Base-by-base conservation (phyloP, 2,113 vertebrate genomes). In the Ornithorhynchus anatinus region DNA sequence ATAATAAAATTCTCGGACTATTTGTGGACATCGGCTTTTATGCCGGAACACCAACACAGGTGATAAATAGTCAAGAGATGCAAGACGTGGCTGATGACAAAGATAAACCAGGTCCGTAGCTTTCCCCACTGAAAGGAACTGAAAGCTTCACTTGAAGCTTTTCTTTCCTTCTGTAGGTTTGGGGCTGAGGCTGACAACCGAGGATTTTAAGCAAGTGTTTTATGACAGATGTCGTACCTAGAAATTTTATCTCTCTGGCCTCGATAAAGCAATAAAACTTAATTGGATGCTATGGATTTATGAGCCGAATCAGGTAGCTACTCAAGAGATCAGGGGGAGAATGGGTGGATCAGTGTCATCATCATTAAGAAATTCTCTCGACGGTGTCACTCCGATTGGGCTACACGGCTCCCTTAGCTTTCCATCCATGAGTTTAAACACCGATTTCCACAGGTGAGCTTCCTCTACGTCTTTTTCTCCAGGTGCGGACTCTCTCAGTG, bases 131-230 rank as follows among this genome's bases (percentile, higher is more conserved):
- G 73, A 69, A 75, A 69, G 81, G 61, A 65, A 89, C 87, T 84
- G 85, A n/a, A n/a, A n/a, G n/a, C n/a, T n/a, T 87, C 75, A 10
- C 86, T 86, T 84, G 85, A 87, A 88, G 83, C 80, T 89, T 72
- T 69, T 75, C 88, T 88, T 90, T 84, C 87, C 88, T 86, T 87
- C 86, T 54, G 52, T 64, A 0, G 65, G n/a, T n/a, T n/a, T 80
- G 66, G 81, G 85, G 42, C 33, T 74, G 72, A 70, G 71, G 61
- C 77, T 81, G 90, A 78, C 72, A 82, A 70, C 72, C 75, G 82
- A 14, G 0, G 20, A 76, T 82, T 81, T 87, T 77, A 86, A 91
- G 75, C 76, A 80, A 80, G 75, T 62, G 32, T 84, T 91, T 89
- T 84, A 86, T 90, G 91, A 87, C 86, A 86, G 86, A 89, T 84